Evolutionary conservation across 1,140 invertebrate species (phyloP).

Genomic region (Cotesia chilonis): DNA sequence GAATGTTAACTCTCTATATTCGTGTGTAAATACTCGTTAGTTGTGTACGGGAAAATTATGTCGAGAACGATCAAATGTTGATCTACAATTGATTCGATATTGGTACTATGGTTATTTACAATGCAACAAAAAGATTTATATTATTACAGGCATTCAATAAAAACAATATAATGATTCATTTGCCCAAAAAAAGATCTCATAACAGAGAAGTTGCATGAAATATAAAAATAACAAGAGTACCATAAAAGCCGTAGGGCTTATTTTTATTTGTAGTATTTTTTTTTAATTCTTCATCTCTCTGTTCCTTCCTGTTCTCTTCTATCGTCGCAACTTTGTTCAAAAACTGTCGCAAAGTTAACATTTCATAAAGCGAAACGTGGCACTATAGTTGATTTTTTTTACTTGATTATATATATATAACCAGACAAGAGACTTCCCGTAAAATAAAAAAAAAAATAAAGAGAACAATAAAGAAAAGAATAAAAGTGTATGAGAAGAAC

Average conservation of each 20-base stretch:
- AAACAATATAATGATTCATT: no score
- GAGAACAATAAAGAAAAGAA: conserved; percentile 4
- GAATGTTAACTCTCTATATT: no score
- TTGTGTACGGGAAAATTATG: no score
- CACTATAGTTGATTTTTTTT: conserved; percentile 6
- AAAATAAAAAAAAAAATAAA: neutral
- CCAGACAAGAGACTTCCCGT: conserved; percentile 11
- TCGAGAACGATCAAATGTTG: no score
- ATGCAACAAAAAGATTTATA: no score
- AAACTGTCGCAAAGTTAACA: conserved; percentile 12
- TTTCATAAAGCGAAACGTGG: conserved; percentile 19
- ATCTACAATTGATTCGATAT: no score
- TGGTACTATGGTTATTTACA: no score
- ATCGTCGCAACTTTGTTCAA: conserved; percentile 6
- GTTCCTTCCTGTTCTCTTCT: neutral
- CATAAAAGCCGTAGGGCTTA: neutral
- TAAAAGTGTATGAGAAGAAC: conserved; percentile 7
- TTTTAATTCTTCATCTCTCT: neutral
- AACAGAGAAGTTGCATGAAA: no score
- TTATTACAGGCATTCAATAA: no score
- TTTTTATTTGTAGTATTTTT: neutral
- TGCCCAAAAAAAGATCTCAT: no score
- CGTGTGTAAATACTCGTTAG: no score
- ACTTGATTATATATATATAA: neutral
- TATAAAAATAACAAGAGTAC: neutral